These are phyloP conservation scores for Cherax quadricarinatus DNA, from an alignment of 1,140 invertebrate species.

Conservation along the genomic window DNA sequence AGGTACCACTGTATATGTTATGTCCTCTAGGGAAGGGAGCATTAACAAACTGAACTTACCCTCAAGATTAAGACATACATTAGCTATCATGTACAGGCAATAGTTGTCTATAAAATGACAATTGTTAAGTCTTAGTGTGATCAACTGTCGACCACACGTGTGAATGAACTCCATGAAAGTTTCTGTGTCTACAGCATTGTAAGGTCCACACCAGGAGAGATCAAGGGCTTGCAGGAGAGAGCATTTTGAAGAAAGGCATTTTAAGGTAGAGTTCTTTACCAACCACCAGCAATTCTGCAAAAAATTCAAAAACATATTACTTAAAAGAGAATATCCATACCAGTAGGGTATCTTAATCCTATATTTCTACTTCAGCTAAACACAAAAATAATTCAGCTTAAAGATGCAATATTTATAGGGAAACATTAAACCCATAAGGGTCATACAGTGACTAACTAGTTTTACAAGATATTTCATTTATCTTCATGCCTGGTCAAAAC, in stretches of 20 bases:
- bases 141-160: conserved; percentile 64
- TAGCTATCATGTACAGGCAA: conserved; percentile 72
- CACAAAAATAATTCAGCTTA: background rate
- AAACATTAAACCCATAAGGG: too few species aligned
- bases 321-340: background rate
- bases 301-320: background rate
- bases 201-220: conserved; percentile 72
- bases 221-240: conserved; percentile 62
- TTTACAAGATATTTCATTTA: too few species aligned
- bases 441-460: too few species aligned
- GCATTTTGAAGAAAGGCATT: conserved; percentile 38
- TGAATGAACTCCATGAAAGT: conserved; percentile 73
- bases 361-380: background rate
- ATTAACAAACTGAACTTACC: conserved; percentile 24
- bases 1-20: too few species aligned
- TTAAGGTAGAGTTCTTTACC: conserved; percentile 55
- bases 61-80: conserved; percentile 64
- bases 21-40: too few species aligned
- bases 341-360: background rate
- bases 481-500: too few species aligned
- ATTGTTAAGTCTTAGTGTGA: conserved; percentile 59
- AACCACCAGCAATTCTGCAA: conserved; percentile 71
- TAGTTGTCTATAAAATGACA: conserved; percentile 73
- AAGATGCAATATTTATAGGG: too few species aligned
- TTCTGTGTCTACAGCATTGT: conserved; percentile 64